Evolutionary conservation across 1,140 invertebrate species (phyloP), one percentile per base, ranked within the genome.

Genomic region (Batillaria attramentaria): DNA sequence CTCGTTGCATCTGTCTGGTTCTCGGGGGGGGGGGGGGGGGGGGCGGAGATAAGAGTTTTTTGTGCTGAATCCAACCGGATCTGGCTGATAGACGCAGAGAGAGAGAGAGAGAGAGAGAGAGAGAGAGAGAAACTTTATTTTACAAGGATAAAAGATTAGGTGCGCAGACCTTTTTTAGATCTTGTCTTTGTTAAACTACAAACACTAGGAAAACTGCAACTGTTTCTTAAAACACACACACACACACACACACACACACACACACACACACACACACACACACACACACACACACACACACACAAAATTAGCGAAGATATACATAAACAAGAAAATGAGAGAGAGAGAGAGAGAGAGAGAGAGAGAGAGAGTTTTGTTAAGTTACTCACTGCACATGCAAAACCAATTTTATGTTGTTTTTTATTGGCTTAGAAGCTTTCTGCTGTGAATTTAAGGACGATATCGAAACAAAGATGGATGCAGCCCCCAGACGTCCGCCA

Each of bases 261-360:
- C 50, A 54, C 2, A n/a, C 18, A 54, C 18, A 3, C 1, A 2
- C 1, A 18, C 3, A 54, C 1, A 54, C 50, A 54, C 18, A 54
- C 50, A 54, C 50, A 54, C 50, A 54, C 18, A 54, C 50, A n/a
- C n/a, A 69, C 2, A 65, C 62, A 65, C 24, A 28, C 62, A 65
- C 18, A 39, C 35, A n/a, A 13, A 69, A 62, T 62, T 62, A 62
- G 24, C 1, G n/a, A 8, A 20, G 57, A 62, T 31, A 8, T 62
- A 20, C 10, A 31, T 28, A 28, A 62, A 8, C 24, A 31, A 62
- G n/a, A 62, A 28, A 24, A 31, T 28, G n/a, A 62, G 57, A 28
- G 57, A 62, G n/a, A 62, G 18, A 28, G 57, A 62, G n/a, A 62
- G 1, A 62, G 1, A 1, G 57, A 28, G 57, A 62, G 57, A 28